A percentile compares a stretch with the other conserved stretches of the same genome.
phyloP scores from a whole-genome alignment of 2,888 invertebrate species.

The Ligdia adustata region DNA sequence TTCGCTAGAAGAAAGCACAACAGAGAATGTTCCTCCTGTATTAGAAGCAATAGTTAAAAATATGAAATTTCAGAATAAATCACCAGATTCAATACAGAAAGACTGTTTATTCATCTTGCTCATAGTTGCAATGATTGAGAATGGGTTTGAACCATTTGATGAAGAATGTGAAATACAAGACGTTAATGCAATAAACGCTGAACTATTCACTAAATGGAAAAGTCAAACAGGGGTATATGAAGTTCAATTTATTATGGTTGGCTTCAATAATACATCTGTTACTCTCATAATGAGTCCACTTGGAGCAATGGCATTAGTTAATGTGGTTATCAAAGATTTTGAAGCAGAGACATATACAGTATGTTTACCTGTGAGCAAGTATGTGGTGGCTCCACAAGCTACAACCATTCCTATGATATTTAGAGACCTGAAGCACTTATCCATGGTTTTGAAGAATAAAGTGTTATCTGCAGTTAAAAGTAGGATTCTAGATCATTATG shows the following conservation, averaged over 20 bases:
- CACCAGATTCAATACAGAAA: conserved; percentile 58
- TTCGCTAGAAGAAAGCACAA: conserved; percentile 65
- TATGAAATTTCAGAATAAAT: conserved; percentile 46
- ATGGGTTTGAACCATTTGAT: conserved; percentile 59
- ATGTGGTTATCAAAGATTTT: conserved; percentile 58
- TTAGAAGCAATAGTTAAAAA: conserved; percentile 55
- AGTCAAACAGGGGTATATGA: conserved; percentile 53
- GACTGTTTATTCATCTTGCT: conserved; percentile 67
- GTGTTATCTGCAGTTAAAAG: conserved; percentile 82
- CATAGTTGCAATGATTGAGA: conserved; percentile 66
- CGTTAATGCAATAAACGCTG: conserved; percentile 41
- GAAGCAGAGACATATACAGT: conserved; percentile 68
- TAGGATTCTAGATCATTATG: conserved; percentile 74
- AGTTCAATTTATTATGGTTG: conserved; percentile 55
- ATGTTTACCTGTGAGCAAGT: conserved; percentile 66
- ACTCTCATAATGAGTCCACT: conserved; percentile 67
- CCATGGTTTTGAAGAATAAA: conserved; percentile 79
- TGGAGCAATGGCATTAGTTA: conserved; percentile 61
- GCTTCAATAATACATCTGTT: conserved; percentile 53
- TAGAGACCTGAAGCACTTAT: conserved; percentile 72
- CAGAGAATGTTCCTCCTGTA: conserved; percentile 54
- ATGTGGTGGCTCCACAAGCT: conserved; percentile 64
- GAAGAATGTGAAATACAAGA: conserved; percentile 43
- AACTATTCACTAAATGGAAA: conserved; percentile 55
- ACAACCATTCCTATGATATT: conserved; percentile 66